phyloP scores from a whole-genome alignment of 2,797 vertebrate species.

The Periophthalmus magnuspinnatus region DNA sequence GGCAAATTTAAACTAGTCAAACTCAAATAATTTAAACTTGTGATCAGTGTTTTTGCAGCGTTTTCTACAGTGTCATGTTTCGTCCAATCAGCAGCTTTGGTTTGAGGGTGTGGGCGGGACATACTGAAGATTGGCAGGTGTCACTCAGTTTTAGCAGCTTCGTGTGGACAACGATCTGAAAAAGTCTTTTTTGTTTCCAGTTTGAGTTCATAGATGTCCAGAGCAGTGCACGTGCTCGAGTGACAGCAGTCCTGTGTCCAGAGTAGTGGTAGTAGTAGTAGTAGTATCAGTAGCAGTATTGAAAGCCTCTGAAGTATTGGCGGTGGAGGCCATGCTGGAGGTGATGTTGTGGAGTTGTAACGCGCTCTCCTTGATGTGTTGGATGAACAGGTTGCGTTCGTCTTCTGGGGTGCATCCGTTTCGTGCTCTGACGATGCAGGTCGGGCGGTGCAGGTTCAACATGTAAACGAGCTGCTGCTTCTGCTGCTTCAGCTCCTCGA shows the following conservation, averaged over 20 bases:
- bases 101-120: constrained; percentile 23
- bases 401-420: constrained; percentile 95
- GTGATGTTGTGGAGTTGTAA: constrained; percentile 81
- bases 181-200: constrained; percentile 5
- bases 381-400: constrained; percentile 93
- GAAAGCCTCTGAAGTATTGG: neutral
- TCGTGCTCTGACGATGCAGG: constrained; percentile 94
- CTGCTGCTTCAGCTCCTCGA: constrained; percentile 94
- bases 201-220: constrained; percentile 42
- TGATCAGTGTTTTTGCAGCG: neutral
- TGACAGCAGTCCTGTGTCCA: constrained; percentile 26
- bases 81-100: constrained; percentile 47
- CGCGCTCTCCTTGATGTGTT: constrained; percentile 92
- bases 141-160: constrained; percentile 42
- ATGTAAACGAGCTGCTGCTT: constrained; percentile 98
- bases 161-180: neutral
- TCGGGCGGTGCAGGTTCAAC: constrained; percentile 96
- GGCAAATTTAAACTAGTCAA: neutral
- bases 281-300: neutral
- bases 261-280: constrained; percentile 10
- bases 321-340: neutral
- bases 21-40: too few species aligned
- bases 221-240: constrained; percentile 52
- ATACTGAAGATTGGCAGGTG: neutral
- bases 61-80: constrained; percentile 6